A percentile compares a stretch with the other conserved stretches of the same genome.
Conservation (phyloP, 2,113 vertebrate species). For the Mastomys natalensis region DNA sequence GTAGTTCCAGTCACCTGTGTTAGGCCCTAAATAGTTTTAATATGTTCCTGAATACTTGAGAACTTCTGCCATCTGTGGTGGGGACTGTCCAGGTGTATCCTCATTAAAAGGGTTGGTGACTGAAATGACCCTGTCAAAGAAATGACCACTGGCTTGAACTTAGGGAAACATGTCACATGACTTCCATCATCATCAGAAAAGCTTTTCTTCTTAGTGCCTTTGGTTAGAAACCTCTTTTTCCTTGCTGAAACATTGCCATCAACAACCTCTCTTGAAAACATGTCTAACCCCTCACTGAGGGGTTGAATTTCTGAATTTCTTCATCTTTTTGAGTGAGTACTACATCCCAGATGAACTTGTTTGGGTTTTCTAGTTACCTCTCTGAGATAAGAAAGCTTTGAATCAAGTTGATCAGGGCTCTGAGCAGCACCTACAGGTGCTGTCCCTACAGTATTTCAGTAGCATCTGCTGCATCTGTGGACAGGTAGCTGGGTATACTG, state of each 20-base stretch:
- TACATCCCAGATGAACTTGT: constrained; percentile 91
- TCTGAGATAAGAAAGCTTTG: constrained; percentile 56
- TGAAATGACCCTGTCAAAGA: constrained; percentile 78
- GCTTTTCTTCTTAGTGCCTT: constrained; percentile 84
- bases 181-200: constrained; percentile 81
- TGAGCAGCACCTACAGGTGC: constrained; percentile 90
- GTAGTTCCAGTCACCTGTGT: constrained; percentile 80
- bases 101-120: constrained; percentile 72
- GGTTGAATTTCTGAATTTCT: constrained; percentile 84
- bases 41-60: constrained; percentile 84
- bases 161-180: constrained; percentile 81
- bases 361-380: constrained; percentile 74
- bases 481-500: constrained; percentile 67
- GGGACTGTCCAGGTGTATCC: constrained; percentile 67
- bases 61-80: constrained; percentile 67
- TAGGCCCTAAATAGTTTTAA: constrained; percentile 90
- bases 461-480: constrained; percentile 65
- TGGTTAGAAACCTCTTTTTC: constrained; percentile 51
- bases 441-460: constrained; percentile 84
- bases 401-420: constrained; percentile 85
- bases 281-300: constrained; percentile 85
- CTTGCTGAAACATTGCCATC: constrained; percentile 78
- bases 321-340: constrained; percentile 86
- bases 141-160: constrained; percentile 87
- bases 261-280: constrained; percentile 79